Evolutionary conservation across 2,888 invertebrate genomes (phyloP).

Genomic region (Habroteleia sp.): DNA sequence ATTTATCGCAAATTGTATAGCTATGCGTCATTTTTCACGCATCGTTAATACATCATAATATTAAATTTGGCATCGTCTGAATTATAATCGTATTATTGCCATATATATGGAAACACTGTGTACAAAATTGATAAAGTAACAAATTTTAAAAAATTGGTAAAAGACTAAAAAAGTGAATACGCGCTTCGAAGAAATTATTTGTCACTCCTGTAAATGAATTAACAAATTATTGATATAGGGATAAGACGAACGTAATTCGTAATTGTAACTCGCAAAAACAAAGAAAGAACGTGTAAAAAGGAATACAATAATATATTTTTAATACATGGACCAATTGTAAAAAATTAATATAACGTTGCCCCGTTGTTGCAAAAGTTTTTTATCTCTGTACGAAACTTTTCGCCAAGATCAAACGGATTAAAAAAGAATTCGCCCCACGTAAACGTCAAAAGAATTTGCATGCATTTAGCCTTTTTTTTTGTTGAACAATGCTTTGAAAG

Average conservation of each 20-base stretch:
- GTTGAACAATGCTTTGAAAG: constrained; percentile 37
- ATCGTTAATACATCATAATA: constrained; percentile 20
- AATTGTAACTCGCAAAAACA: too few relatives aligned
- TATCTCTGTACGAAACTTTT: constrained; percentile 8
- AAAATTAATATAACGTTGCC: constrained; percentile 25
- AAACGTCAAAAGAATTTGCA: constrained; percentile 33
- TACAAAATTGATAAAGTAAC: too few relatives aligned
- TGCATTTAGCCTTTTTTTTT: constrained; percentile 35
- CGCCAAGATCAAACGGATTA: constrained; percentile 34
- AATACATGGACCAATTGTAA: constrained; percentile 40
- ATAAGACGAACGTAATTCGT: constrained; percentile 6
- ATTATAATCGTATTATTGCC: constrained; percentile 20
- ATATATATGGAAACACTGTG: too few relatives aligned
- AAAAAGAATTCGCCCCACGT: constrained; percentile 25
- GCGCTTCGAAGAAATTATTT: constrained; percentile 13
- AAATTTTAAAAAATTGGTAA: constrained; percentile 5
- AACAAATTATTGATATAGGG: constrained; percentile 12
- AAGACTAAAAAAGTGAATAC: not conserved
- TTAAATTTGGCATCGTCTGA: constrained; percentile 32
- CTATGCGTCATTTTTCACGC: constrained; percentile 32
- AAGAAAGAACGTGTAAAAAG: constrained; percentile 30
- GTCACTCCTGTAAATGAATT: constrained; percentile 13
- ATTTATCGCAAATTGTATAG: constrained; percentile 32
- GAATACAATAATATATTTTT: constrained; percentile 42
- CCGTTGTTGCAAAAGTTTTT: constrained; percentile 9